Evolutionary conservation across 2,113 vertebrate species (phyloP), one percentile per base, ranked within the genome.

Genomic region (Phyllostomus discolor): DNA sequence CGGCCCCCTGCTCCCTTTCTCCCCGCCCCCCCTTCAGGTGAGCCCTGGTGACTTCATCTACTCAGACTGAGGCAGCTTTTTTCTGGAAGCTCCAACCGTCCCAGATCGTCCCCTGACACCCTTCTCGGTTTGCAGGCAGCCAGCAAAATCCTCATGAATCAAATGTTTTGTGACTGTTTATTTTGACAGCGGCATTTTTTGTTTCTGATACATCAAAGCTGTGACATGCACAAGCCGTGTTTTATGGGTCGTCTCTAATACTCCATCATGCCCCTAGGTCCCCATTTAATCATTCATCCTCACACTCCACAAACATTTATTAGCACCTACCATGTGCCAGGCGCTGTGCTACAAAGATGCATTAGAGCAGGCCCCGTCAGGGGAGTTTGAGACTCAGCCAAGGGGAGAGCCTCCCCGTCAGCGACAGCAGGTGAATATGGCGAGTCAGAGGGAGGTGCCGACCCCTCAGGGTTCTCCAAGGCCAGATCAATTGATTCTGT

Each of bases 61-160:
- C 88, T 78, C 46, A 16, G n/a, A n/a, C 59, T 52, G 22, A 52
- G 48, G 78, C 69, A 88, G 64, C 50, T 64, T 90, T 69, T 26
- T 70, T n/a, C 54, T 46, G 33, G 35, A 96, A 76, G 33, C 38
- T 64, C 64, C 80, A 83, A 2, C 9, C n/a, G 26, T 54, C 43
- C 52, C 62, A 91, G 59, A 78, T 59, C n/a, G 12, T 72, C 52
- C 70, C 54, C 70, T 20, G 19, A 80, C 26, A 50, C 14, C 48
- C 41, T 84, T 89, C 57, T 90, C n/a, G 64, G 33, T 66, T 91
- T 48, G 35, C 35, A 94, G 62, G 35, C 46, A 54, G 43, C 52
- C 89, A 84, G 35, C 83, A 88, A 70, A 88, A 76, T 84, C 66
- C 82, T 87, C 84, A 94, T 43, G 80, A 43, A 90, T 94, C 90